Conservation (phyloP, 2,888 invertebrate genomes). For the Tricholauxania praeusta region DNA sequence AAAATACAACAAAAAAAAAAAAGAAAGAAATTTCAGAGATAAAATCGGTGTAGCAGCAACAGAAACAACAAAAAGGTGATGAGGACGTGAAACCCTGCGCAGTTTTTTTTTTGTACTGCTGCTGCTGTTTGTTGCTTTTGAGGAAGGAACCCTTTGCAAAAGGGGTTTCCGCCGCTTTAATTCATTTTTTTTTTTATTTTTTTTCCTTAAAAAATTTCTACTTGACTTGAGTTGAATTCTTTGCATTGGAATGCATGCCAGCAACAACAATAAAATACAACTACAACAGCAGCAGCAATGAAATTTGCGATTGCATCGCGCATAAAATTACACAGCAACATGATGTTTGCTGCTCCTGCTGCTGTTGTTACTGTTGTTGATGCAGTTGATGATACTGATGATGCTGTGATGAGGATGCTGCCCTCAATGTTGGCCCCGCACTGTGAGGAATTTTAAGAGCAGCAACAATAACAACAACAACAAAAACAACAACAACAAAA, state of each 20-base stretch:
- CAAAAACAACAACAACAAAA: slow-evolving; percentile 1
- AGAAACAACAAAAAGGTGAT: slow-evolving; percentile 18
- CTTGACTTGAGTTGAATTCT: slow-evolving; percentile 17
- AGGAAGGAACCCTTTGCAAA: no score
- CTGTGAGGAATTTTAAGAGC: slow-evolving; percentile 6
- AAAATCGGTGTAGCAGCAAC: slow-evolving; percentile 1
- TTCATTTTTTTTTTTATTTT: no score
- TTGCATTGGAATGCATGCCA: slow-evolving; percentile 10
- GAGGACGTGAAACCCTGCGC: slow-evolving; percentile 10
- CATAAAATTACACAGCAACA: slow-evolving; percentile 36
- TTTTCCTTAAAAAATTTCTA: slow-evolving; percentile 1
- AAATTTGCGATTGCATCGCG: slow-evolving; percentile 32
- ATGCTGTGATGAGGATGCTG: background rate
- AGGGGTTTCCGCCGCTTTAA: no score
- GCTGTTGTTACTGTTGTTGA: background rate
- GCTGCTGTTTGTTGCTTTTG: slow-evolving; percentile 3
- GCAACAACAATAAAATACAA: slow-evolving; percentile 5
- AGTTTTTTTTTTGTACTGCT: background rate
- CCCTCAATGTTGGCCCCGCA: background rate
- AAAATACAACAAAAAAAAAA: no score
- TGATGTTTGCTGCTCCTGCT: slow-evolving; percentile 27
- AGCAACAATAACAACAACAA: background rate
- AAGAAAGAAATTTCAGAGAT: no score
- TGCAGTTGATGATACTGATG: background rate
- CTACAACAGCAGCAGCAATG: slow-evolving; percentile 17